phyloP scores from a whole-genome alignment of 2,797 vertebrate genomes.

The Phoeniculus purpureus region DNA sequence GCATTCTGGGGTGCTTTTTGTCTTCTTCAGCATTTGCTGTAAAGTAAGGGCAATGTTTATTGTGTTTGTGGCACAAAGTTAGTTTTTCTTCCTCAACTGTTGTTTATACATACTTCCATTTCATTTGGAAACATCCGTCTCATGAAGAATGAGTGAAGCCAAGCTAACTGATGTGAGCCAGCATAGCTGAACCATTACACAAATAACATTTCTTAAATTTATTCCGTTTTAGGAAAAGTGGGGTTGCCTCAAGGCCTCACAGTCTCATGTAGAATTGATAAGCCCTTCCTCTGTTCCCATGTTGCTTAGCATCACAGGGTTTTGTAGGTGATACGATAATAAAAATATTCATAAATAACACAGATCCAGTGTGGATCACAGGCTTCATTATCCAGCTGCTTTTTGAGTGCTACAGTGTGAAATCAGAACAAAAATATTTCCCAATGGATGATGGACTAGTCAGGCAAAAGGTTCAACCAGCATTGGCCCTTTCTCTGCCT shows the following conservation, averaged over 20 bases:
- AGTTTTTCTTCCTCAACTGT: background rate
- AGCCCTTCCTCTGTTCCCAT: background rate
- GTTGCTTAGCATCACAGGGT: background rate
- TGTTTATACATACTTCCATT: background rate
- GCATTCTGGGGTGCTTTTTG: background rate
- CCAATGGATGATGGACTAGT: background rate
- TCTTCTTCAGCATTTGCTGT: background rate
- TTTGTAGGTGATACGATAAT: constrained; percentile 1
- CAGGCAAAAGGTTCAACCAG: background rate
- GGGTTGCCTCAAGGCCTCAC: background rate
- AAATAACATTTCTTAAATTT: background rate
- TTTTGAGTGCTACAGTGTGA: background rate
- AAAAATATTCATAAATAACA: constrained; percentile 1
- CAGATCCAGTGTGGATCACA: background rate
- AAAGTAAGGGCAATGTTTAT: background rate
- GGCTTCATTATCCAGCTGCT: background rate
- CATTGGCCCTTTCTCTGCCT: background rate
- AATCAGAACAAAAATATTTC: constrained; percentile 7
- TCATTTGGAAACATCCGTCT: background rate
- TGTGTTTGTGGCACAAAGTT: background rate
- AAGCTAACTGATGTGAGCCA: background rate
- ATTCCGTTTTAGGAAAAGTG: background rate
- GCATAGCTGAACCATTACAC: background rate
- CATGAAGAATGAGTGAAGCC: background rate
- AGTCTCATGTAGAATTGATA: background rate